Conservation (phyloP, 2,888 invertebrate species). For the Oxystoma pomonae region DNA sequence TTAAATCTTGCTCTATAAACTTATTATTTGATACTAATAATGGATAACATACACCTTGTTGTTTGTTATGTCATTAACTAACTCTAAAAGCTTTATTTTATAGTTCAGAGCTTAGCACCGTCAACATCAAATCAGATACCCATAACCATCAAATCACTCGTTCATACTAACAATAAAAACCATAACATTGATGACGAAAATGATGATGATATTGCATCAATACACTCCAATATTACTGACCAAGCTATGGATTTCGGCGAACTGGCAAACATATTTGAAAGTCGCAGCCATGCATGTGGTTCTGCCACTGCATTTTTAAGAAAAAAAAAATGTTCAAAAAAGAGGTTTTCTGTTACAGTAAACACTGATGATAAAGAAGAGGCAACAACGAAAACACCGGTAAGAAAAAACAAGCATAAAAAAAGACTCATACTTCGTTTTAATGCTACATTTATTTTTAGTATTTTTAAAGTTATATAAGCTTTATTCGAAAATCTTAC, state of each 20-base stretch:
- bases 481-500: no score
- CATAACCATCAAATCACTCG: neutral
- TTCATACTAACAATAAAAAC: neutral
- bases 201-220: neutral
- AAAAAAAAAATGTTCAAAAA: neutral
- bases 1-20: no score
- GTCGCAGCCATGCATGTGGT: neutral
- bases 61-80: no score
- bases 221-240: neutral
- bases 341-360: neutral
- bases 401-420: neutral
- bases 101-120: no score
- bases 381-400: neutral
- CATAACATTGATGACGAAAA: neutral
- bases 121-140: neutral
- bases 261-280: neutral
- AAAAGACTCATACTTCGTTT: no score
- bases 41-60: no score
- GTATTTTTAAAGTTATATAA: no score
- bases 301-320: neutral
- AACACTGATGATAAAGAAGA: neutral
- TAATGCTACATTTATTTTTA: no score
- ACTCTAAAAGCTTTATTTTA: no score
- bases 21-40: no score
- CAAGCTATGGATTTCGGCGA: neutral